phyloP scores from a whole-genome alignment of 1,140 invertebrate species.

The Zaprionus gabonicus region DNA sequence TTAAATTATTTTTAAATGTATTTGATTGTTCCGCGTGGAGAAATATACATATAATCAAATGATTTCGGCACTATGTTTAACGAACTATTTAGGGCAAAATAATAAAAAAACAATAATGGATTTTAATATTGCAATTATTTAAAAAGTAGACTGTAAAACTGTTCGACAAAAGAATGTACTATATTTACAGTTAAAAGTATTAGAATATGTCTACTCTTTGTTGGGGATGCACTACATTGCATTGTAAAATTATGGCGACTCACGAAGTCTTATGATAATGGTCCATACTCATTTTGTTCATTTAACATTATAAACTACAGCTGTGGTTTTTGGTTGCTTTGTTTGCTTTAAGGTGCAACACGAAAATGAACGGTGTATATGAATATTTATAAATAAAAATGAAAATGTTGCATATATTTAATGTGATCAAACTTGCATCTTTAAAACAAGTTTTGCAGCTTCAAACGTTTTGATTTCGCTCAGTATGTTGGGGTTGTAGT shows the following conservation, averaged over 20 bases:
- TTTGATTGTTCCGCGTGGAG: not conserved
- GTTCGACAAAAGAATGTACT: no score
- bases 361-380: no score
- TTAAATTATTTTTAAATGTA: not conserved
- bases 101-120: no score
- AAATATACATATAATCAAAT: no score
- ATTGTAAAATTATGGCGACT: not conserved
- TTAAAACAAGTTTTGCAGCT: not conserved
- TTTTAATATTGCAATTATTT: no score
- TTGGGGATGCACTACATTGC: no score
- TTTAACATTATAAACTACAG: not conserved
- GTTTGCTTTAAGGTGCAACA: no score
- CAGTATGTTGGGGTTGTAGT: not conserved
- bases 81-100: no score
- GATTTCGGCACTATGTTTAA: no score
- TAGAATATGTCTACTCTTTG: not conserved
- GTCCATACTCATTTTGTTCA: conserved; percentile 1
- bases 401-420: no score
- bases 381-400: not conserved
- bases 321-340: not conserved
- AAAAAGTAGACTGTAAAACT: no score
- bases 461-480: not conserved
- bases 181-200: not conserved
- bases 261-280: not conserved
- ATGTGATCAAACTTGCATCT: no score